phyloP scores from a whole-genome alignment of 2,888 invertebrate species.

The Philonicus albiceps region DNA sequence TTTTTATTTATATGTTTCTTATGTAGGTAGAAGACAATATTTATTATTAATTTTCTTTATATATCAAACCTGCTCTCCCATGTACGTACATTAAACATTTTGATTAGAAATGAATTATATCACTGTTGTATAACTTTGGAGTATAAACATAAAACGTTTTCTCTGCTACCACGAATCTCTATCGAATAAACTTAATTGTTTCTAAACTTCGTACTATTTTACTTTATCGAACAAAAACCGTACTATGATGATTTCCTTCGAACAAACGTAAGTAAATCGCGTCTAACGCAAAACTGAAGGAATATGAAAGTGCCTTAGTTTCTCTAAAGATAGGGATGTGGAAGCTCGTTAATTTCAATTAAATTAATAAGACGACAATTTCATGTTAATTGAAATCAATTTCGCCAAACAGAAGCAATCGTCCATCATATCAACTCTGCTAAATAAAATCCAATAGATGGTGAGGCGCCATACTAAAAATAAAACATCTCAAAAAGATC shows the following conservation, averaged over 20 bases:
- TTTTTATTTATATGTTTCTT: too few relatives aligned
- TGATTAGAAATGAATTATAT: neutral
- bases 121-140: neutral
- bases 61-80: neutral
- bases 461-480: neutral
- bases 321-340: neutral
- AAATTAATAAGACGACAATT: neutral
- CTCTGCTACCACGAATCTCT: neutral
- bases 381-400: neutral
- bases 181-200: neutral
- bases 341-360: neutral
- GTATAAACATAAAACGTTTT: neutral
- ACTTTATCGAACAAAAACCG: neutral
- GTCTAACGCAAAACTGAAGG: neutral
- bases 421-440: neutral
- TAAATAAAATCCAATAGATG: neutral
- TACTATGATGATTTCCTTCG: neutral
- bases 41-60: too few relatives aligned
- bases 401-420: neutral
- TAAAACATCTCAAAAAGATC: neutral
- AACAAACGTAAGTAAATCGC: neutral
- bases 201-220: neutral
- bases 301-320: neutral
- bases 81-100: neutral
- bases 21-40: too few relatives aligned